Conservation (phyloP, 2,888 invertebrate species). For the Macrosiphum euphorbiae region DNA sequence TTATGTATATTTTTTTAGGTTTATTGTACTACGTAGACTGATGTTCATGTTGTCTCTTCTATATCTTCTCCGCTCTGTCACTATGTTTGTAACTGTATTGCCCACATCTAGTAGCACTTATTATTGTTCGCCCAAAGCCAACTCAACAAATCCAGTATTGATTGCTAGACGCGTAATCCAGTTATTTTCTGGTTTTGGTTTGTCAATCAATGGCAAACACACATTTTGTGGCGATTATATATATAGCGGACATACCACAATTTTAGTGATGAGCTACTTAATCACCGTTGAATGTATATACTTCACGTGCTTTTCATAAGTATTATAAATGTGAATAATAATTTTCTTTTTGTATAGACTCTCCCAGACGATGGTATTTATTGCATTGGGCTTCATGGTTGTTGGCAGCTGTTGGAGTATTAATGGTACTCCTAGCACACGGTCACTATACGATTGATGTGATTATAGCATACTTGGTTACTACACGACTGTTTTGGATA, state of each 20-base stretch:
- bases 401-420: conserved; percentile 80
- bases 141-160: conserved; percentile 79
- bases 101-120: conserved; percentile 88
- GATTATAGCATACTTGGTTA: conserved; percentile 89
- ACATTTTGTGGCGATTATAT: conserved; percentile 94
- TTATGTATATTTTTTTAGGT: conserved; percentile 72
- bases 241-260: conserved; percentile 94
- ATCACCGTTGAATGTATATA: conserved; percentile 85
- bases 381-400: conserved; percentile 86
- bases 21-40: conserved; percentile 85
- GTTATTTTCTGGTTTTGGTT: conserved; percentile 88
- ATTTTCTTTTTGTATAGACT: conserved; percentile 74
- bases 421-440: conserved; percentile 85
- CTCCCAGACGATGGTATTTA: conserved; percentile 81
- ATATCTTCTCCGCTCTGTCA: conserved; percentile 88
- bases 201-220: conserved; percentile 92
- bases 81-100: conserved; percentile 91
- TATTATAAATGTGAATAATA: background rate
- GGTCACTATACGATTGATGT: conserved; percentile 95
- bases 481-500: conserved; percentile 91
- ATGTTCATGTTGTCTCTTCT: conserved; percentile 86
- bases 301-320: background rate
- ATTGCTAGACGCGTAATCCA: conserved; percentile 82
- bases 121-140: conserved; percentile 87
- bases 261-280: conserved; percentile 86